Base-by-base conservation (phyloP, 2,797 vertebrate species). In the Macropus fuliginosus region DNA sequence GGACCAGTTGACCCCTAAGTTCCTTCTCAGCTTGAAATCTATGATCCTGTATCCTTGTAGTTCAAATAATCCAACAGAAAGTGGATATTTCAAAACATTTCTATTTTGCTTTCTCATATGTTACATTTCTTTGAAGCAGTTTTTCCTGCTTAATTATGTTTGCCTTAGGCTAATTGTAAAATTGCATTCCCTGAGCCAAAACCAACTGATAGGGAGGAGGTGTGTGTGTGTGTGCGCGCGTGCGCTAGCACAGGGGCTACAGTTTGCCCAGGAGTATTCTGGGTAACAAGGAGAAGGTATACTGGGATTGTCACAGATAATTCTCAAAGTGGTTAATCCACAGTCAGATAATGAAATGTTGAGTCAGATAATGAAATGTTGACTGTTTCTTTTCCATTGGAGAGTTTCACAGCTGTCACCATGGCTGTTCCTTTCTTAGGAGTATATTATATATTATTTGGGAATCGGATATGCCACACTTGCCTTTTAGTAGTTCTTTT, bases 401-500 rank as follows among this genome's bases (percentile, higher is more conserved):
- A 87, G 74, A 87, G 24, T 27, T 87, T 87, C 40, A 46, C 74
- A 87, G 27, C 50, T 10, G 50, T 50, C 18, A 50, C 21, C 3
- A 3, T 9, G 24, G 40, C 28, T 50, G 1, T 87, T 87, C 74
- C 24, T 74, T 87, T 27, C 74, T 87, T 87, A 87, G 3, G 40
- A 95, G 1, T 91, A 96, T 57, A 91, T 74, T 93, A 50, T 96
- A 91, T 74, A 56, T 89, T 95, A 74, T 2, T 4, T 90, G 91
- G 92, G 57, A 93, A 96, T 95, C 96, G 96, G 95, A 91, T 96
- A 96, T 94, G 28, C 66, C 46, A 91, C 89, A 93, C 95, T 94
- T 96, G 95, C 54, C 74, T 97, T 93, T 97, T 97, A 94, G 90
- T 96, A 59, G 87, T 96, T 90, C 57, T 97, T 96, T n/a, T 28